These are phyloP conservation scores for Leguminivora glycinivorella DNA, from an alignment of 1,140 invertebrate genomes.

Conservation along the genomic window DNA sequence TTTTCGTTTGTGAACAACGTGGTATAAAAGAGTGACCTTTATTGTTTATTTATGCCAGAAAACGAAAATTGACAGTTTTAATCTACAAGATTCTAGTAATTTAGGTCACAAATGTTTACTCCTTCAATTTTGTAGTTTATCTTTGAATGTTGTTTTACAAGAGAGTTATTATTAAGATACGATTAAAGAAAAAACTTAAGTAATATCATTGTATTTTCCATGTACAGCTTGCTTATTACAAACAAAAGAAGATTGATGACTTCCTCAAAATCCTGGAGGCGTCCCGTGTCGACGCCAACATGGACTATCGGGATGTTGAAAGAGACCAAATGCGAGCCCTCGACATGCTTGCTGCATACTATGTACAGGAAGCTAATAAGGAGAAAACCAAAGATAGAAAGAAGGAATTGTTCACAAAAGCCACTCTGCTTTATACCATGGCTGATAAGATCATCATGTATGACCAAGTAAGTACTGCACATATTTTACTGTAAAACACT, in stretches of 20 bases:
- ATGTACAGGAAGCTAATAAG: conserved; percentile 97
- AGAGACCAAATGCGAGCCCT: conserved; percentile 97
- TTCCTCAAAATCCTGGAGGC: conserved; percentile 96
- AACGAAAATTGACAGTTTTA: neutral
- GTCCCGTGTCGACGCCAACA: conserved; percentile 91
- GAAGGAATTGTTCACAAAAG: conserved; percentile 97
- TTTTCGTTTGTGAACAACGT: neutral
- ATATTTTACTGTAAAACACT: too few species aligned
- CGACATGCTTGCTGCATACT: conserved; percentile 98
- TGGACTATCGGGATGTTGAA: conserved; percentile 95
- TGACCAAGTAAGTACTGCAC: conserved; percentile 88
- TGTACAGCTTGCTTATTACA: conserved; percentile 96
- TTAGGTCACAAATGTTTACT: neutral
- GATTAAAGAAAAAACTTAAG: too few species aligned
- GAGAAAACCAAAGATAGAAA: conserved; percentile 98
- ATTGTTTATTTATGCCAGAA: neutral
- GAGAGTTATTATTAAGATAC: too few species aligned
- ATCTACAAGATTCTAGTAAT: neutral
- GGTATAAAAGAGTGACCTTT: neutral
- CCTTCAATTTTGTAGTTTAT: neutral
- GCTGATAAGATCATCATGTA: conserved; percentile 99
- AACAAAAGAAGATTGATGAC: conserved; percentile 93
- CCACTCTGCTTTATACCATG: conserved; percentile 97
- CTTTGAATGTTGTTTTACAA: too few species aligned
- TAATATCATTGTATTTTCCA: conserved; percentile 24